Conservation (phyloP, 2,888 invertebrate genomes). For the Leptinotarsa haldemani region DNA sequence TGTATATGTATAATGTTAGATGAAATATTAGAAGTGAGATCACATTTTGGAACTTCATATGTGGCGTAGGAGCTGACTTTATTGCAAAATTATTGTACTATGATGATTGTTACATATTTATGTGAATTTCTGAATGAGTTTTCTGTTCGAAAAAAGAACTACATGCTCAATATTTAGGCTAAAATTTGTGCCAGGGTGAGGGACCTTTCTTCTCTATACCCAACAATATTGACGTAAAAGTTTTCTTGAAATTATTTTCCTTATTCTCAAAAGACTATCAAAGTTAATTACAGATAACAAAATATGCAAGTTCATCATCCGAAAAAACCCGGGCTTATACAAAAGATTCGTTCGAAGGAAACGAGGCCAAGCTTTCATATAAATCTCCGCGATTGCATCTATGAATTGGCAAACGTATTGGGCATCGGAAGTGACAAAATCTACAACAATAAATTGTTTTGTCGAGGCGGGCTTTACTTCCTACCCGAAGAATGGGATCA, state of each 20-base stretch:
- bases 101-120: too few relatives aligned
- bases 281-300: background rate
- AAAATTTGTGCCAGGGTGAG: too few relatives aligned
- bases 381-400: constrained; percentile 16
- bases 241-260: background rate
- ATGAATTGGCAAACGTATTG: constrained; percentile 20
- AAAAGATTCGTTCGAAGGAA: background rate
- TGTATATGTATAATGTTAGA: too few relatives aligned
- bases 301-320: constrained; percentile 2
- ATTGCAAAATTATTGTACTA: too few relatives aligned
- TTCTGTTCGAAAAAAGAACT: too few relatives aligned
- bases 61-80: too few relatives aligned
- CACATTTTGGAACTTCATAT: too few relatives aligned
- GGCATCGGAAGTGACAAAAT: constrained; percentile 21
- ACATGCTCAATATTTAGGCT: too few relatives aligned
- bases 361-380: background rate
- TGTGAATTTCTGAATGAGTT: too few relatives aligned
- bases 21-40: too few relatives aligned
- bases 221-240: too few relatives aligned
- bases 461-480: background rate
- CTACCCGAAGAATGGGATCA: constrained; percentile 13
- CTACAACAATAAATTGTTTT: constrained; percentile 20
- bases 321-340: constrained; percentile 4
- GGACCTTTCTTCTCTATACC: too few relatives aligned
- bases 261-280: background rate